Percentiles rank a stretch among this genome's conserved stretches.
phyloP scores from a whole-genome alignment of 2,888 invertebrate genomes.

The Slavum lentiscoides region DNA sequence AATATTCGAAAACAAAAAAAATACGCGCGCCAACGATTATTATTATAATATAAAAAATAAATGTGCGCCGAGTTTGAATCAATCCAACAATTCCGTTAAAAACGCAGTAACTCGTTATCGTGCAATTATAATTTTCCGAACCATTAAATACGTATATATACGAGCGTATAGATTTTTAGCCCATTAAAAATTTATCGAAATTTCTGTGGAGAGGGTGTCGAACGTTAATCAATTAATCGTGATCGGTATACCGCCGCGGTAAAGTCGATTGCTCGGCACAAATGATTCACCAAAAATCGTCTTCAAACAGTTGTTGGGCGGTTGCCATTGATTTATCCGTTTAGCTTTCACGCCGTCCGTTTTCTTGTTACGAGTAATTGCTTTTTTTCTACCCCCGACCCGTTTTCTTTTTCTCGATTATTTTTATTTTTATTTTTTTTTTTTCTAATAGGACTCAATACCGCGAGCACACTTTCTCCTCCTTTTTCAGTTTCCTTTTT shows the following conservation, averaged over 20 bases:
- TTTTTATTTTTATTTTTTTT: not conserved
- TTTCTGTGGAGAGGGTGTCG: too few relatives aligned
- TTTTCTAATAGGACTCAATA: constrained; percentile 47
- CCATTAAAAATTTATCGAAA: too few relatives aligned
- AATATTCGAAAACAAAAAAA: too few relatives aligned
- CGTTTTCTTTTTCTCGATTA: constrained; percentile 7
- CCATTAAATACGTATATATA: too few relatives aligned
- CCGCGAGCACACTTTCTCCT: not conserved
- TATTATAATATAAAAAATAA: too few relatives aligned
- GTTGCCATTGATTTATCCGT: constrained; percentile 52
- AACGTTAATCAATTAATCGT: not conserved
- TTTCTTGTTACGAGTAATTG: constrained; percentile 53
- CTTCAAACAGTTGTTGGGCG: constrained; percentile 40
- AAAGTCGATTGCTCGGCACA: not conserved
- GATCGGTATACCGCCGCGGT: too few relatives aligned
- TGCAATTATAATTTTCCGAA: too few relatives aligned
- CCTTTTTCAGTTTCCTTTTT: not conserved
- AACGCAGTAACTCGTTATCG: too few relatives aligned
- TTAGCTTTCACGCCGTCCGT: constrained; percentile 40
- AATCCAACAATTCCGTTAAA: too few relatives aligned
- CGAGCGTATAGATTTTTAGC: too few relatives aligned
- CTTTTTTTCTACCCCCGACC: constrained; percentile 19
- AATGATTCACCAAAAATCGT: constrained; percentile 22
- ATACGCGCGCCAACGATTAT: too few relatives aligned
- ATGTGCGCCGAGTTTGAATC: too few relatives aligned